phyloP scores from a whole-genome alignment of 2,113 vertebrate species.

The Hoplias malabaricus region DNA sequence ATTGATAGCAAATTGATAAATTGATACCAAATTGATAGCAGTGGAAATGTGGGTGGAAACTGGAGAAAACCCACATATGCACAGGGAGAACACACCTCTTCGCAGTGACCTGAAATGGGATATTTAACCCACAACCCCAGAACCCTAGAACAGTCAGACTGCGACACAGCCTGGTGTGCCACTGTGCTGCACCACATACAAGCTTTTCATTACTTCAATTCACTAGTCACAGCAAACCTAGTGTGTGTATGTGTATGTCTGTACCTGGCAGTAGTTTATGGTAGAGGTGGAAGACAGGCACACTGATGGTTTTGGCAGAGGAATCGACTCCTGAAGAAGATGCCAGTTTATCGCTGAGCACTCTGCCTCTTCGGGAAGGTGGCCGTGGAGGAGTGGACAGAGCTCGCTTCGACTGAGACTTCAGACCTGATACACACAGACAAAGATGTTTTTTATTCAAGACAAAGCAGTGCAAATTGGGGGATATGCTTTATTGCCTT shows the following conservation, averaged over 20 bases:
- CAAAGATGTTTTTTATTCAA: background rate
- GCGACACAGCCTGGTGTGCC: too few relatives aligned
- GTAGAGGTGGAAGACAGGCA: constrained; percentile 96
- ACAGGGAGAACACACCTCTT: too few relatives aligned
- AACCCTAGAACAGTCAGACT: too few relatives aligned
- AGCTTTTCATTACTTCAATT: too few relatives aligned
- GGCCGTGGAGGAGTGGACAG: constrained; percentile 93
- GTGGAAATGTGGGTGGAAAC: too few relatives aligned
- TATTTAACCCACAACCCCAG: too few relatives aligned
- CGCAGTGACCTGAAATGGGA: too few relatives aligned
- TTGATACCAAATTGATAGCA: too few relatives aligned
- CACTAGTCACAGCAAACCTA: background rate
- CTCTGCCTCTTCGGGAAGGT: constrained; percentile 91
- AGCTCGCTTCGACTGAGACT: constrained; percentile 96
- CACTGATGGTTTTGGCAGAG: constrained; percentile 92
- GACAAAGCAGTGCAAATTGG: background rate
- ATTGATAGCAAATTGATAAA: too few relatives aligned
- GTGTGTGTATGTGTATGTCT: constrained; percentile 17
- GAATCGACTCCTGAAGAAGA: constrained; percentile 84
- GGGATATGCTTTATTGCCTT: too few relatives aligned
- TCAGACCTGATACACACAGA: constrained; percentile 78
- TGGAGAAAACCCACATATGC: too few relatives aligned
- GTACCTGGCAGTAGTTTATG: constrained; percentile 88
- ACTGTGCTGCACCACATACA: too few relatives aligned
- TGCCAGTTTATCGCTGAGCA: constrained; percentile 89